These are phyloP conservation scores for Synchiropus splendidus DNA, from an alignment of 2,113 vertebrate genomes.

Conservation along the genomic window DNA sequence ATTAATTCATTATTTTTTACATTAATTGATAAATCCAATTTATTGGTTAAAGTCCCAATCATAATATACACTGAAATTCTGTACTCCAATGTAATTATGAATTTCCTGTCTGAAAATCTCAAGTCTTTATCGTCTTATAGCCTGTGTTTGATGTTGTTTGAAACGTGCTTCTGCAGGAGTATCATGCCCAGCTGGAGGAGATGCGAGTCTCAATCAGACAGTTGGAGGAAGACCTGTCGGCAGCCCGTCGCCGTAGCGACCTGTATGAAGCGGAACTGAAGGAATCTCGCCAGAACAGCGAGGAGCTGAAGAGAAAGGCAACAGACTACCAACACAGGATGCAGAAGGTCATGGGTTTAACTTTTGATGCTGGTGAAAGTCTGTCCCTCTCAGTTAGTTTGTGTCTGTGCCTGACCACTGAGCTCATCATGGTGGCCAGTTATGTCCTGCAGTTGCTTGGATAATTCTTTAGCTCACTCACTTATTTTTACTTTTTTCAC, in stretches of 20 bases:
- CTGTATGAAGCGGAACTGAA: conserved; percentile 91
- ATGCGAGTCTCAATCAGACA: conserved; percentile 94
- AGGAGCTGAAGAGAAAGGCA: conserved; percentile 92
- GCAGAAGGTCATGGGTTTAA: conserved; percentile 73
- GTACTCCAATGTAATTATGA: too few relatives aligned
- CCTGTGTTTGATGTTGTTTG: too few relatives aligned
- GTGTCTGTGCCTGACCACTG: neutral
- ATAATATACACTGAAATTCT: too few relatives aligned
- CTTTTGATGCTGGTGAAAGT: neutral
- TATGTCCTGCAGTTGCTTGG: neutral
- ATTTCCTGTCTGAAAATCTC: too few relatives aligned
- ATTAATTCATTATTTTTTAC: too few relatives aligned
- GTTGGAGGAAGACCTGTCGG: conserved; percentile 93
- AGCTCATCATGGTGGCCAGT: neutral
- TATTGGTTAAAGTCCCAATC: too few relatives aligned
- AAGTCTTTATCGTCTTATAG: too few relatives aligned
- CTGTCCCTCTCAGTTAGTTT: neutral
- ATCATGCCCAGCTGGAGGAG: conserved; percentile 95
- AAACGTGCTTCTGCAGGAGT: conserved; percentile 69
- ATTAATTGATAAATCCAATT: too few relatives aligned
- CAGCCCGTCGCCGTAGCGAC: conserved; percentile 90
- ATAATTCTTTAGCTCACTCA: neutral
- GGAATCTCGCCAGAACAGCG: conserved; percentile 83
- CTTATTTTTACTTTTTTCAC: conserved; percentile 25
- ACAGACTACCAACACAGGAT: conserved; percentile 88